phyloP scores from a whole-genome alignment of 2,888 invertebrate genomes.

The Andrena marginata region DNA sequence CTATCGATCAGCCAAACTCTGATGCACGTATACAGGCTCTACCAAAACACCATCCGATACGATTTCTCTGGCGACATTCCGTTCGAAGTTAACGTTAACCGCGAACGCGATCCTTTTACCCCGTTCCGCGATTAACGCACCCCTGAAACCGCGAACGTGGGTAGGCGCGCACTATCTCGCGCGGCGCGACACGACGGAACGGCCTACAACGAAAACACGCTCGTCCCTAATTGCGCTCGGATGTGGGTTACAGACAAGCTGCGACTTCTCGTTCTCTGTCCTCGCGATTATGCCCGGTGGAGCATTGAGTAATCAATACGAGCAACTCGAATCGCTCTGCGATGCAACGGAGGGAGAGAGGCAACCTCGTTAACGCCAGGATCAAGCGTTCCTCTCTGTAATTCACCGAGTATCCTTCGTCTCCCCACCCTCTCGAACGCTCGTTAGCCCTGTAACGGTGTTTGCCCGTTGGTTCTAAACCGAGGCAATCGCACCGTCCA shows the following conservation, averaged over 20 bases:
- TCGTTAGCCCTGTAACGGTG: too few species aligned
- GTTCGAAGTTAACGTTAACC: neutral
- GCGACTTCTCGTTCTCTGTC: conserved; percentile 54
- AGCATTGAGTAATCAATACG: conserved; percentile 63
- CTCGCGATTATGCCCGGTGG: conserved; percentile 46
- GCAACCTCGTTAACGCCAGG: conserved; percentile 49
- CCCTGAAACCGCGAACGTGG: conserved; percentile 37
- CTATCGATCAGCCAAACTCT: conserved; percentile 22
- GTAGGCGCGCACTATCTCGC: conserved; percentile 8
- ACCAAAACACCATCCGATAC: neutral
- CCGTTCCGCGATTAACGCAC: conserved; percentile 34
- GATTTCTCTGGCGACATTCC: neutral
- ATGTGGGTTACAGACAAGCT: conserved; percentile 64
- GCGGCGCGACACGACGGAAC: conserved; percentile 3
- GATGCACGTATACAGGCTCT: neutral
- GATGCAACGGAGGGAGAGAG: neutral
- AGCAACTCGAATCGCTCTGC: conserved; percentile 34
- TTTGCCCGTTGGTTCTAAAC: neutral
- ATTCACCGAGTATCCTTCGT: conserved; percentile 39
- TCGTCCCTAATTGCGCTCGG: conserved; percentile 68
- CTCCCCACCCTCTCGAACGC: neutral
- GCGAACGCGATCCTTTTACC: conserved; percentile 1
- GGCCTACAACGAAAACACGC: conserved; percentile 56
- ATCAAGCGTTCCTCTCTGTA: conserved; percentile 20
- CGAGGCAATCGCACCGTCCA: conserved; percentile 7